These are phyloP conservation scores for Leuciscus waleckii DNA, from an alignment of 2,797 vertebrate genomes.

Conservation along the genomic window DNA sequence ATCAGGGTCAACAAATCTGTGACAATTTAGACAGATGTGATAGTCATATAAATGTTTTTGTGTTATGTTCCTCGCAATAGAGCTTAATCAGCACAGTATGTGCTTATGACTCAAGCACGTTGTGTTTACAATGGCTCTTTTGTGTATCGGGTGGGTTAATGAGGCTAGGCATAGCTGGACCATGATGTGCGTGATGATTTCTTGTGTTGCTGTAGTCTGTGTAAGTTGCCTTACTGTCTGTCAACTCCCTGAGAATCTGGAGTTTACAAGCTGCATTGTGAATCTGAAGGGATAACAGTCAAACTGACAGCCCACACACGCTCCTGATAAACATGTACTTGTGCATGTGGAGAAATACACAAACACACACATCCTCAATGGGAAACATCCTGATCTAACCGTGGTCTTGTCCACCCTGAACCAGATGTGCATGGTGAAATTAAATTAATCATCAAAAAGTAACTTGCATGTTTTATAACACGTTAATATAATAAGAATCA, in stretches of 20 bases:
- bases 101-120: conserved; percentile 29
- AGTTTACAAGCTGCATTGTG: conserved; percentile 59
- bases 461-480: conserved; percentile 56
- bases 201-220: conserved; percentile 50
- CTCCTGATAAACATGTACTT: conserved; percentile 51
- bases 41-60: conserved; percentile 1
- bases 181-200: conserved; percentile 47
- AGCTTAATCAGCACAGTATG: conserved; percentile 34
- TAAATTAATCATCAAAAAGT: conserved; percentile 49
- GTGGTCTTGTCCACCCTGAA: conserved; percentile 37
- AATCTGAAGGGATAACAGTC: conserved; percentile 58
- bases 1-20: not conserved
- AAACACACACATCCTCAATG: conserved; percentile 64
- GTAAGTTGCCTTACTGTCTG: conserved; percentile 46
- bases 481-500: conserved; percentile 21
- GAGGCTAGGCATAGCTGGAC: conserved; percentile 31
- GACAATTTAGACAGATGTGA: not conserved
- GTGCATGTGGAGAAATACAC: conserved; percentile 48
- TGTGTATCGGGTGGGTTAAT: conserved; percentile 35
- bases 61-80: conserved; percentile 4
- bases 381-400: conserved; percentile 60
- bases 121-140: conserved; percentile 34
- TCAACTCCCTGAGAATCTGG: conserved; percentile 48
- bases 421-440: conserved; percentile 53
- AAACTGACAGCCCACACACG: conserved; percentile 55